Base-by-base conservation (phyloP, 2,797 vertebrate genomes). In the Nothura maculosa region DNA sequence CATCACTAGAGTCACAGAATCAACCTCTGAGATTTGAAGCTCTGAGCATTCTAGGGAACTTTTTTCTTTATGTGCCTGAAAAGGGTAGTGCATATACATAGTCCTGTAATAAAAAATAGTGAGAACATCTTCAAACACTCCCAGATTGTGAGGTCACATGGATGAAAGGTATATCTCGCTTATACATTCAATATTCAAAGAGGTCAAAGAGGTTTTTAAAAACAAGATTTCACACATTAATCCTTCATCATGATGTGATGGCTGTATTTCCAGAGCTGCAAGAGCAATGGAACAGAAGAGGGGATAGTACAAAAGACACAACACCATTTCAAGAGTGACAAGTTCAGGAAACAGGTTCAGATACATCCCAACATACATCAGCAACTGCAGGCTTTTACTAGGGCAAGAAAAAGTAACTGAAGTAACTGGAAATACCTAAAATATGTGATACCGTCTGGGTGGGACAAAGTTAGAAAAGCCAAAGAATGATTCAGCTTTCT, bases 401-500 rank as follows among this genome's bases (percentile, higher is more conserved):
- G 50, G 22, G 66, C 12, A 85, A 54, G 9, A 30, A 47, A 1
- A 11, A 69, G 13, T 9, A 43, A 61, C 36, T 47, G 43, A 11
- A 69, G 13, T 9, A 43, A 61, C 36, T 47, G 43, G 19, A 28
- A 79, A 77, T 36, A 85, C 11, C 9, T 30, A 66, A 86, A 80
- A 80, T 27, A 8, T 0, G 0, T 30, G n/a, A 50, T 55, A 52
- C 20, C 73, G 1, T 42, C 43, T 27, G 64, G 82, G 89, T 79
- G 74, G 69, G 57, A 79, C 81, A 80, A 67, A 80, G 16, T 66
- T 52, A 72, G 34, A 88, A 78, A 90, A 86, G 70, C 83, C 81
- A 91, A 91, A 90, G 74, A 79, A 69, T 85, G 3, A 95, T 76
- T 95, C 88, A 90, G 36, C 13, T 81, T 84, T 91, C 12, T 86